phyloP scores from a whole-genome alignment of 2,797 vertebrate genomes.

The Rhabdomys pumilio region DNA sequence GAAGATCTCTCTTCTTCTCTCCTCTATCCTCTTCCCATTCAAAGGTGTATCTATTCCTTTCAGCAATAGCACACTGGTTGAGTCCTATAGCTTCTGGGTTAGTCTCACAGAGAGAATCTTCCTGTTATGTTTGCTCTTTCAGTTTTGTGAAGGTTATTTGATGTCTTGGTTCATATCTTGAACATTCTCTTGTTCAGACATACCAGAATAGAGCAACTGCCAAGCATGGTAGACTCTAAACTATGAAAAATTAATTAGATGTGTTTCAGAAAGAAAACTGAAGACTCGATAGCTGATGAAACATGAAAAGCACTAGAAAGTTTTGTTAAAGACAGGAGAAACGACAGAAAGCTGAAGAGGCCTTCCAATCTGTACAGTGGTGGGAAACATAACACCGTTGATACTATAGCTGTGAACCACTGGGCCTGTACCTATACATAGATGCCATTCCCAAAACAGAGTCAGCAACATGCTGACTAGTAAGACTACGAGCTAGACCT shows the following conservation, averaged over 20 bases:
- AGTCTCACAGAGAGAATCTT: not conserved
- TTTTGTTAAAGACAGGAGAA: not conserved
- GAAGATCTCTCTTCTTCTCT: not conserved
- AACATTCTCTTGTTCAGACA: conserved; percentile 45
- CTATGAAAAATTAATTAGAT: conserved; percentile 17
- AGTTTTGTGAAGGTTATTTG: not conserved
- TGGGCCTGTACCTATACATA: not conserved
- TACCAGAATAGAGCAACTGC: not conserved
- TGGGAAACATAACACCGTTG: not conserved
- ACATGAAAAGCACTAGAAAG: not conserved
- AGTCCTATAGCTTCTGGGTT: not conserved
- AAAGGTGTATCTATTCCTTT: not conserved
- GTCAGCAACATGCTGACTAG: not conserved
- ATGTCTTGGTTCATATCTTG: not conserved
- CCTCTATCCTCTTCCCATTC: not conserved
- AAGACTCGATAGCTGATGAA: not conserved
- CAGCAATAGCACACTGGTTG: not conserved
- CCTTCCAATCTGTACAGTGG: not conserved
- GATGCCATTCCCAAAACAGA: not conserved
- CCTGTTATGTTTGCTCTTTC: not conserved
- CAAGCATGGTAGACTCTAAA: conserved; percentile 33
- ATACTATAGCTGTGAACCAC: not conserved
- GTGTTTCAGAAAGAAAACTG: conserved; percentile 40
- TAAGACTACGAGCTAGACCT: not conserved
- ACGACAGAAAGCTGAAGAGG: not conserved